A percentile compares a stretch with the other conserved stretches of the same genome.
These are phyloP conservation scores for Acleris literana DNA, from an alignment of 2,888 invertebrate species.

Conservation along the genomic window DNA sequence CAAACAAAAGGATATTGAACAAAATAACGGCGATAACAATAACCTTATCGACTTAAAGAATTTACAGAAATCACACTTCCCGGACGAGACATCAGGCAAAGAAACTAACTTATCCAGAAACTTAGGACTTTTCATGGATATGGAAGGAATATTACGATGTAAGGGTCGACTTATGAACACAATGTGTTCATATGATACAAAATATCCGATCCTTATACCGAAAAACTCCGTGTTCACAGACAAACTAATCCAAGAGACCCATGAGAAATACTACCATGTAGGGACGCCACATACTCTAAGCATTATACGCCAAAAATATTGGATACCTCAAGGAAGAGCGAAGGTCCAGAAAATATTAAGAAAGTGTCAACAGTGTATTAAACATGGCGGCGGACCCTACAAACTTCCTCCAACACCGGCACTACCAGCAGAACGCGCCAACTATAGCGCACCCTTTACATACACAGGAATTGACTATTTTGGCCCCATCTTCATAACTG, in stretches of 20 bases:
- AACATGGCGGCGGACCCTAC: too few species aligned
- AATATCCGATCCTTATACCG: constrained; percentile 6
- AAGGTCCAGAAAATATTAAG: too few species aligned
- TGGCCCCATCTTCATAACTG: too few species aligned
- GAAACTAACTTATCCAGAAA: constrained; percentile 2
- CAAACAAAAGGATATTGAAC: neutral
- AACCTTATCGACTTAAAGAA: neutral
- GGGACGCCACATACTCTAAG: too few species aligned
- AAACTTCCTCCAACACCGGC: too few species aligned
- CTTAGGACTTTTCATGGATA: constrained; percentile 4
- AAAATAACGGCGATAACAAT: neutral
- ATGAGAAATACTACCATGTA: constrained; percentile 2
- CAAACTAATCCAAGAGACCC: neutral
- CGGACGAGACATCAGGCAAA: constrained; percentile 2
- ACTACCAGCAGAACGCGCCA: too few species aligned
- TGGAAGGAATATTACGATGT: constrained; percentile 6
- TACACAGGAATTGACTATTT: too few species aligned
- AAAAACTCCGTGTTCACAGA: constrained; percentile 1
- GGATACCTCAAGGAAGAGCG: too few species aligned
- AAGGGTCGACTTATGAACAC: constrained; percentile 2
- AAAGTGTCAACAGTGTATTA: too few species aligned
- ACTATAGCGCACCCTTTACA: too few species aligned
- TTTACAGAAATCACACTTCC: neutral
- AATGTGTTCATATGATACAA: constrained; percentile 3
- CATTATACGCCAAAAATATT: too few species aligned